Conservation (phyloP, 2,113 vertebrate genomes). For the Corvus moneduloides region DNA sequence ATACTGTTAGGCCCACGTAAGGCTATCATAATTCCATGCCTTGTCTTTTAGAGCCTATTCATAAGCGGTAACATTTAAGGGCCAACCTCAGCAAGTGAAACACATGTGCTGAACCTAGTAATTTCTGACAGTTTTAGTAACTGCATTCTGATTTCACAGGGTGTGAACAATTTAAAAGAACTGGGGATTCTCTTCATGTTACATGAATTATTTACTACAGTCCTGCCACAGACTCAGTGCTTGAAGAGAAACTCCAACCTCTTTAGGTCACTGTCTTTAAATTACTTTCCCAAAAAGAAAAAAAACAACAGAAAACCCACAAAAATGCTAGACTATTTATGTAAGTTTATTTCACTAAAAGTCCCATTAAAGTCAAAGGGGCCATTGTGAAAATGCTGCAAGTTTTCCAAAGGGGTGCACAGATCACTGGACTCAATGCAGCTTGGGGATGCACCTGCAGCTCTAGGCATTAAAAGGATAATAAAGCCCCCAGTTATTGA, state of each 20-base stretch:
- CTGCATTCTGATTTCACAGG: background rate
- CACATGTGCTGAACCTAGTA: background rate
- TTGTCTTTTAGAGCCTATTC: background rate
- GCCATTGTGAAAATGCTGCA: background rate
- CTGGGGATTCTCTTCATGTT: background rate
- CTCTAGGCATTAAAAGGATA: background rate
- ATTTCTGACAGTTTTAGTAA: background rate
- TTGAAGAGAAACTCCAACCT: background rate
- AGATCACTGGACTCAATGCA: background rate
- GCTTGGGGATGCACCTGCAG: background rate
- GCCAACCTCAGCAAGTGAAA: background rate
- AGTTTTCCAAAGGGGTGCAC: background rate
- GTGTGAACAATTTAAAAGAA: background rate
- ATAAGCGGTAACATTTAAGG: background rate
- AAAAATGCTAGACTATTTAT: background rate
- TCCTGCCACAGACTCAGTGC: background rate
- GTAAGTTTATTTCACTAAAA: background rate
- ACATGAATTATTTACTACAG: background rate
- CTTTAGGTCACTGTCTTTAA: slow-evolving; percentile 10
- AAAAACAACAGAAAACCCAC: background rate
- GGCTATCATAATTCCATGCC: background rate
- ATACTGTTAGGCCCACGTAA: background rate
- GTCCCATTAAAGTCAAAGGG: background rate
- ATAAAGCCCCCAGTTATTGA: background rate
- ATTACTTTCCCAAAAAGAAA: background rate